Evolutionary conservation across 2,113 vertebrate species (phyloP).

Genomic region (Semnornis frantzii): DNA sequence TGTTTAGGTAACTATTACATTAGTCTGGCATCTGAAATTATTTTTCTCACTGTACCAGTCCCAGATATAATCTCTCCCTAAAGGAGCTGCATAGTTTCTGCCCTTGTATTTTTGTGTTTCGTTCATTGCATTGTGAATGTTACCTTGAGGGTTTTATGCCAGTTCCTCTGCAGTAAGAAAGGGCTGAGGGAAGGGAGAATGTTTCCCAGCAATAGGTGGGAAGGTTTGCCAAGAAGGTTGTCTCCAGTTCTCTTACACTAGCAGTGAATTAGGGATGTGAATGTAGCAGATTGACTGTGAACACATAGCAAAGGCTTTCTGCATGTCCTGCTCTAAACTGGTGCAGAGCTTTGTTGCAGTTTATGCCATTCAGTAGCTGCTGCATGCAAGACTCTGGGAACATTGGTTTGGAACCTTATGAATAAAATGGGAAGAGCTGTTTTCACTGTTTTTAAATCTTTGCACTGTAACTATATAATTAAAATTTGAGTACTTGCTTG

Average conservation of each 20-base stretch:
- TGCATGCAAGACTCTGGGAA: background rate
- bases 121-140: background rate
- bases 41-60: background rate
- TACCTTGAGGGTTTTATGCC: background rate
- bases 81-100: background rate
- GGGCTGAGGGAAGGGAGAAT: background rate
- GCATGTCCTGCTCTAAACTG: background rate
- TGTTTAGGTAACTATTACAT: background rate
- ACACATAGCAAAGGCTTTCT: background rate
- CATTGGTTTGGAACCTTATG: background rate
- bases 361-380: background rate
- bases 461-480: background rate
- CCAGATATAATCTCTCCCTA: background rate
- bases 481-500: background rate
- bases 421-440: background rate
- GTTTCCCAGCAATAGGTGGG: background rate
- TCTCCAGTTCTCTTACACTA: background rate
- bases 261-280: background rate
- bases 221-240: background rate
- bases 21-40: background rate
- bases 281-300: background rate
- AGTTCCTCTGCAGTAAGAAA: background rate
- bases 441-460: background rate
- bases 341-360: background rate
- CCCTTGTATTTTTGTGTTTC: background rate